Percentiles rank a stretch among this genome's conserved stretches.
phyloP scores from a whole-genome alignment of 2,797 vertebrate species.

The Eulemur mongoz region DNA sequence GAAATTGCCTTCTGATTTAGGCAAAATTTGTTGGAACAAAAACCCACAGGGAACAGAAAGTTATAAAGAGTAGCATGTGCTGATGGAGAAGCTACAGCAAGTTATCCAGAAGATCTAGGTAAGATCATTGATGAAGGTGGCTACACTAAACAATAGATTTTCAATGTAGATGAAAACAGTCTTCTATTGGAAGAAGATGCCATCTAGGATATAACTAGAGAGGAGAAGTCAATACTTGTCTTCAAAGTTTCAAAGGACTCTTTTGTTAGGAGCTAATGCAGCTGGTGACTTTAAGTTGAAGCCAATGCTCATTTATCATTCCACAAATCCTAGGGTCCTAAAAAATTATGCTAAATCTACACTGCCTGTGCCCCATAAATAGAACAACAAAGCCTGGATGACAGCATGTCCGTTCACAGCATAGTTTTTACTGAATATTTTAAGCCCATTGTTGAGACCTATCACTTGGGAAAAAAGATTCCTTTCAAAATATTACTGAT shows the following conservation, averaged over 20 bases:
- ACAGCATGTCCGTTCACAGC: not conserved
- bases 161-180: not conserved
- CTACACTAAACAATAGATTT: not conserved
- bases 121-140: not conserved
- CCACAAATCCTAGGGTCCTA: not conserved
- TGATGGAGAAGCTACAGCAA: not conserved
- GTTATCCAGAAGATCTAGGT: not conserved
- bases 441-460: not conserved
- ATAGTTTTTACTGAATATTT: not conserved
- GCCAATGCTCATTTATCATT: not conserved
- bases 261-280: not conserved
- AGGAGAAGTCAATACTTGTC: not conserved
- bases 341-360: not conserved
- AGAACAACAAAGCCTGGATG: not conserved
- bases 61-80: not conserved
- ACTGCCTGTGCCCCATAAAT: not conserved
- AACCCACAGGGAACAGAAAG: not conserved
- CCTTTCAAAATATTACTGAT: not conserved
- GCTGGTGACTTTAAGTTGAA: not conserved
- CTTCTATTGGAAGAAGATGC: not conserved
- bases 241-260: not conserved
- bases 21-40: not conserved
- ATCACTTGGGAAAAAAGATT: not conserved
- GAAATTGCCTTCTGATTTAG: conserved; percentile 5
- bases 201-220: not conserved